Conservation (phyloP, 1,140 invertebrate species). For the Harpegnathos saltator region DNA sequence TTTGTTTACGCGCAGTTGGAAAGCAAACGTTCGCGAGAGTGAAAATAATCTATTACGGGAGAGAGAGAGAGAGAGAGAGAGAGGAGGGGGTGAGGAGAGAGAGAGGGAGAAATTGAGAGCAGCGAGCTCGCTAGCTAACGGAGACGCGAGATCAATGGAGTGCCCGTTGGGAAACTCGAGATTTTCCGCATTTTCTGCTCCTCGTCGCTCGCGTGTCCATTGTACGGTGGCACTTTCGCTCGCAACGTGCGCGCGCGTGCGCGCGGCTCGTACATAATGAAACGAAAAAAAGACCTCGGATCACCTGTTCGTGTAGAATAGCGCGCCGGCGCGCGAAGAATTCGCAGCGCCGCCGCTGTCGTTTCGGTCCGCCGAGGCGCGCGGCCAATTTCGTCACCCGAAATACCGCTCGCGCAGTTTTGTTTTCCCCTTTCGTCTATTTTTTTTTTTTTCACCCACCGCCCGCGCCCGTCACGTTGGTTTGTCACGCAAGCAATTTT, state of each 20-base stretch:
- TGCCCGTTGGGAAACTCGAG: too few relatives aligned
- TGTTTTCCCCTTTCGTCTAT: background rate
- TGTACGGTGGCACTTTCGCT: background rate
- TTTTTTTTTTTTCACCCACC: too few relatives aligned
- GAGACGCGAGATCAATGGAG: too few relatives aligned
- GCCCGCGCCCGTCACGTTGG: background rate
- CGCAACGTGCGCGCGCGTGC: slow-evolving; percentile 15
- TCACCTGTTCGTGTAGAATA: slow-evolving; percentile 32
- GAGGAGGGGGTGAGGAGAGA: too few relatives aligned
- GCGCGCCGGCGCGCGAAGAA: slow-evolving; percentile 25
- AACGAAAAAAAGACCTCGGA: slow-evolving; percentile 20
- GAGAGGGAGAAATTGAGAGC: background rate
- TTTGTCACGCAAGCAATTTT: too few relatives aligned
- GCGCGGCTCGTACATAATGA: slow-evolving; percentile 1
- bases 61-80: too few relatives aligned
- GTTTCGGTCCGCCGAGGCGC: too few relatives aligned
- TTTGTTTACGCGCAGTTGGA: slow-evolving; percentile 47
- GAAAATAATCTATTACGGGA: slow-evolving; percentile 44
- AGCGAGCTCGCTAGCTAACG: too few relatives aligned
- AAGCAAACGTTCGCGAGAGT: slow-evolving; percentile 8
- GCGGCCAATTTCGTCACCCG: background rate
- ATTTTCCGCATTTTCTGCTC: too few relatives aligned
- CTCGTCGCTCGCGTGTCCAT: too few relatives aligned
- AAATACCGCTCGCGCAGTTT: background rate
- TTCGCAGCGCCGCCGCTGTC: background rate